Conservation (phyloP, 1,140 invertebrate species). For the Aplysia californica region DNA sequence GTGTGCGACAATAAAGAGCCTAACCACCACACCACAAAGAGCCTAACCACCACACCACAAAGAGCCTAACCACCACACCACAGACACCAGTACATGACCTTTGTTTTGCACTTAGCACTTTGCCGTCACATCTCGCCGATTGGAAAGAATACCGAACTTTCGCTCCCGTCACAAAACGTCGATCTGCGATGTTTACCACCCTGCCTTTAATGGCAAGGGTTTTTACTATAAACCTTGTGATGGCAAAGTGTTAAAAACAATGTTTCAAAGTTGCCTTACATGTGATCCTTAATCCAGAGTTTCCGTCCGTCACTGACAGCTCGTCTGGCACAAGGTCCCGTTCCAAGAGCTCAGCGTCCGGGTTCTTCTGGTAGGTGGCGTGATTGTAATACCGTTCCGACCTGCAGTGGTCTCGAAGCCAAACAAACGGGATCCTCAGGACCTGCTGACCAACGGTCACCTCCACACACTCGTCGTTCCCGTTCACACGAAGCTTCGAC, state of each 20-base stretch:
- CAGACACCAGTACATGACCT: too few relatives aligned
- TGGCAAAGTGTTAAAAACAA: neutral
- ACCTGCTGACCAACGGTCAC: neutral
- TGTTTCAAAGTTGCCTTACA: constrained; percentile 33
- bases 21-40: too few relatives aligned
- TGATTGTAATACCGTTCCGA: constrained; percentile 55
- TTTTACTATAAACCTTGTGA: neutral
- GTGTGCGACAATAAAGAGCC: too few relatives aligned
- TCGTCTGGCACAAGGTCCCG: neutral
- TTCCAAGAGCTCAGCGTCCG: constrained; percentile 33
- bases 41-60: too few relatives aligned
- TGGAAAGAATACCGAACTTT: neutral
- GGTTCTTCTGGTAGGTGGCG: constrained; percentile 50
- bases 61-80: too few relatives aligned
- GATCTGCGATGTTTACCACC: neutral
- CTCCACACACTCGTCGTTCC: constrained; percentile 12
- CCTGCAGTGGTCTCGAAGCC: constrained; percentile 62
- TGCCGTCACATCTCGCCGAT: too few relatives aligned
- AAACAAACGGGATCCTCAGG: constrained; percentile 38
- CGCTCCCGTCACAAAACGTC: neutral
- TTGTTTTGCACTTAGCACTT: too few relatives aligned
- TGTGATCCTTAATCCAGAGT: neutral
- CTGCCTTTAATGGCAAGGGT: neutral
- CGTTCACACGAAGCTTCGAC: too few relatives aligned
- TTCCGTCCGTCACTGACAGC: neutral